These are phyloP conservation scores for Alectoris magna DNA, from an alignment of 2,797 vertebrate species.

Conservation along the genomic window DNA sequence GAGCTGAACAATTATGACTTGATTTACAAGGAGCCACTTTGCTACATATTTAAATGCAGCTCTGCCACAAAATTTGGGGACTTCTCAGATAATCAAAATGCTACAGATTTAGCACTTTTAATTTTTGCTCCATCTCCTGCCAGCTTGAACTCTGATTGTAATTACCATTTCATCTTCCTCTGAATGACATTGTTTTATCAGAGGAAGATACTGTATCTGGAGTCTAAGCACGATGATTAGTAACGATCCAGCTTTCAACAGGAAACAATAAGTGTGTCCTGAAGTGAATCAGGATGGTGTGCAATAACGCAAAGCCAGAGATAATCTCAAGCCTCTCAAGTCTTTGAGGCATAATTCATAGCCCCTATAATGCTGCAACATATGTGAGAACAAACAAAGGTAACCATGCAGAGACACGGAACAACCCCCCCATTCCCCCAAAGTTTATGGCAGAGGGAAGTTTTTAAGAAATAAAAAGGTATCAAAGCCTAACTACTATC, in stretches of 20 bases:
- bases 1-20: slow-evolving; percentile 78
- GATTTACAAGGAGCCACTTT: slow-evolving; percentile 79
- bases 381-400: not conserved
- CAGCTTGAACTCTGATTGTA: slow-evolving; percentile 83
- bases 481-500: not conserved
- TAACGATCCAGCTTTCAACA: slow-evolving; percentile 2
- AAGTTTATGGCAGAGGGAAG: not conserved
- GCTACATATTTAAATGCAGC: slow-evolving; percentile 71
- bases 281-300: slow-evolving; percentile 3
- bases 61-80: slow-evolving; percentile 76
- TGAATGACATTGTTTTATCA: slow-evolving; percentile 79
- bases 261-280: slow-evolving; percentile 27
- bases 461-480: not conserved
- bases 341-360: slow-evolving; percentile 13
- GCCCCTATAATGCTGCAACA: not conserved
- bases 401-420: not conserved
- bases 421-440: rapidly evolving
- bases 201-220: slow-evolving; percentile 63
- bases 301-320: not conserved
- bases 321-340: not conserved
- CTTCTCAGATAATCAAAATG: slow-evolving; percentile 81
- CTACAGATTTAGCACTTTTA: slow-evolving; percentile 81
- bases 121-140: slow-evolving; percentile 79
- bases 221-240: not conserved
- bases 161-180: slow-evolving; percentile 79